These are phyloP conservation scores for Dasypolia templi DNA, from an alignment of 2,888 invertebrate genomes.

Conservation along the genomic window DNA sequence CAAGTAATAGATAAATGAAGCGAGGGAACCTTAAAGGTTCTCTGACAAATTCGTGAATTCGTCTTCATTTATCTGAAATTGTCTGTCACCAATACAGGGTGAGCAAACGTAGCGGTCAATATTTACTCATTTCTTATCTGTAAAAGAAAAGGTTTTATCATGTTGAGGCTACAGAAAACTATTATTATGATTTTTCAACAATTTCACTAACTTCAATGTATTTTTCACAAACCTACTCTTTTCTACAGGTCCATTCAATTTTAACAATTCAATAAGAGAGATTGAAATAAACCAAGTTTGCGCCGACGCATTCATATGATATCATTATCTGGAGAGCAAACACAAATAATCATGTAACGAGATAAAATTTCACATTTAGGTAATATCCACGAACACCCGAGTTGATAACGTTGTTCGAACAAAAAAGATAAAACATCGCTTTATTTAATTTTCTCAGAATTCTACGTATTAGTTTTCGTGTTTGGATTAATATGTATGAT, in stretches of 20 bases:
- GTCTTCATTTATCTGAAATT: too few species aligned
- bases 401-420: constrained; percentile 50
- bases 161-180: too few species aligned
- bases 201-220: background rate
- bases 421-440: constrained; percentile 38
- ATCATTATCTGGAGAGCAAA: constrained; percentile 42
- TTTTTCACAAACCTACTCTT: background rate
- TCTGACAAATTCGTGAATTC: too few species aligned
- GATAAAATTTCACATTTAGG: constrained; percentile 59
- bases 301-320: constrained; percentile 50
- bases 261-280: constrained; percentile 26
- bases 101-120: too few species aligned
- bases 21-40: too few species aligned
- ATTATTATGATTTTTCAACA: too few species aligned
- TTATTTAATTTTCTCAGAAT: constrained; percentile 47
- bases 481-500: constrained; percentile 29
- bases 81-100: too few species aligned
- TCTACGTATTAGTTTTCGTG: constrained; percentile 23
- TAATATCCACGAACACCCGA: constrained; percentile 43
- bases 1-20: too few species aligned
- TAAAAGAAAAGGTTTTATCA: too few species aligned
- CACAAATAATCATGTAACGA: constrained; percentile 49
- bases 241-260: constrained; percentile 5
- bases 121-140: too few species aligned
- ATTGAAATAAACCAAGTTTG: constrained; percentile 8